Conservation (phyloP, 2,113 vertebrate genomes). For the Lepus europaeus region DNA sequence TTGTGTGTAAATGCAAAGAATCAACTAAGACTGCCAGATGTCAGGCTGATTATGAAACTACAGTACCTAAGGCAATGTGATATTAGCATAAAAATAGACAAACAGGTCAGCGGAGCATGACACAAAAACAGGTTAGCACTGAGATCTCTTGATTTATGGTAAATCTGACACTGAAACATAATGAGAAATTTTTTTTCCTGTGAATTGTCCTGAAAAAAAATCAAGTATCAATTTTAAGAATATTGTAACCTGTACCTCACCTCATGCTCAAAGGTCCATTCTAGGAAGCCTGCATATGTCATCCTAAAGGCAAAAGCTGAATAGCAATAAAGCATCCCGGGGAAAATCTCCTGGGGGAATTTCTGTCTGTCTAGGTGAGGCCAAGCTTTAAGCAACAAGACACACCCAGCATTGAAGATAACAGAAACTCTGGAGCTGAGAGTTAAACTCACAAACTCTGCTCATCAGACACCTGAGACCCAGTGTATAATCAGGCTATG, state of each 20-base stretch:
- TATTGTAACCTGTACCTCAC: neutral
- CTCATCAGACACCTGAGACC: neutral
- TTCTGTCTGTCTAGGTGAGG: neutral
- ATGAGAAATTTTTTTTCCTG: neutral
- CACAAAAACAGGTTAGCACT: neutral
- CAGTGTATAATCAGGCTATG: neutral
- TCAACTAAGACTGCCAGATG: neutral
- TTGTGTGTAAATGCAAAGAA: neutral
- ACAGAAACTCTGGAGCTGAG: neutral
- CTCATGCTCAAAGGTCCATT: neutral
- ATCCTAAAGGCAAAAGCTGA: neutral
- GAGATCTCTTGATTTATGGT: neutral
- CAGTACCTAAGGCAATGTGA: no score
- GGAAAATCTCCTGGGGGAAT: neutral
- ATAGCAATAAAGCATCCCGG: neutral
- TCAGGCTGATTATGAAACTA: neutral
- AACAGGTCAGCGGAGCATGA: neutral
- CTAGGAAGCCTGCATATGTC: neutral
- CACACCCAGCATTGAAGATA: neutral
- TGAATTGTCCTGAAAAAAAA: neutral
- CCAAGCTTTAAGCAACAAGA: neutral
- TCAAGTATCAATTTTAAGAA: neutral
- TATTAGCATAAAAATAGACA: neutral
- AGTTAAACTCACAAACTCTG: neutral
- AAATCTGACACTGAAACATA: neutral